phyloP scores from a whole-genome alignment of 2,888 invertebrate species.

The Dilophus febrilis region DNA sequence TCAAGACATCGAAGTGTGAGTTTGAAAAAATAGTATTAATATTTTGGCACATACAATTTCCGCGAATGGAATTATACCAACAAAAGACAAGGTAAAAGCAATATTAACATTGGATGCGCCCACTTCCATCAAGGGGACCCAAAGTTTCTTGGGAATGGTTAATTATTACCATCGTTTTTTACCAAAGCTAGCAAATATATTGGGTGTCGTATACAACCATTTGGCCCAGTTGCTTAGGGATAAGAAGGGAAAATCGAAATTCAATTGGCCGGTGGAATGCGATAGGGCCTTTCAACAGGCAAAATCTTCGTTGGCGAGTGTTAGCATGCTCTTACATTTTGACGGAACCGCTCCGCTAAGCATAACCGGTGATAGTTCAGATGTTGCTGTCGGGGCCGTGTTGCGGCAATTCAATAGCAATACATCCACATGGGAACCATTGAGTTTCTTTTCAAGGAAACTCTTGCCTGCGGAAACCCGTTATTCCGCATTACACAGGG shows the following conservation, averaged over 20 bases:
- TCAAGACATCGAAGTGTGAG: conserved; percentile 11
- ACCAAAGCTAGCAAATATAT: not conserved
- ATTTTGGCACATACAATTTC: conserved; percentile 5
- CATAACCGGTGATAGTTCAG: conserved; percentile 16
- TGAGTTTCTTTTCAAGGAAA: conserved; percentile 22
- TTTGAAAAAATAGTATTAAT: conserved; percentile 1
- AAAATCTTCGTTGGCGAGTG: not conserved
- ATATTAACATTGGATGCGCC: conserved; percentile 1
- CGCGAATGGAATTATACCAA: conserved; percentile 8
- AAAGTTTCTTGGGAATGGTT: conserved; percentile 4
- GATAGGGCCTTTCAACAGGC: not conserved
- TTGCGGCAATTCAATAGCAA: conserved; percentile 17
- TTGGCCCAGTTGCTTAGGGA: not conserved
- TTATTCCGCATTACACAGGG: conserved; percentile 22
- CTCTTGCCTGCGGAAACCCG: conserved; percentile 17
- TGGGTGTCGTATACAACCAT: not conserved
- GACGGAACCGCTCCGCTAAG: conserved; percentile 13
- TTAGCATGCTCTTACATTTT: conserved; percentile 19
- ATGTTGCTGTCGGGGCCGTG: conserved; percentile 21
- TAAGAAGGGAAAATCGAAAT: not conserved
- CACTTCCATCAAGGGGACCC: not conserved
- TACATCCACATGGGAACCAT: conserved; percentile 16
- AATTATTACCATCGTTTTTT: conserved; percentile 11
- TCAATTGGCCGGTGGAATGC: not conserved
- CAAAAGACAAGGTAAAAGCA: conserved; percentile 1